Evolutionary conservation across 2,888 invertebrate genomes (phyloP), one percentile per base, ranked within the genome.

Genomic region (Pseudococcus viburni): DNA sequence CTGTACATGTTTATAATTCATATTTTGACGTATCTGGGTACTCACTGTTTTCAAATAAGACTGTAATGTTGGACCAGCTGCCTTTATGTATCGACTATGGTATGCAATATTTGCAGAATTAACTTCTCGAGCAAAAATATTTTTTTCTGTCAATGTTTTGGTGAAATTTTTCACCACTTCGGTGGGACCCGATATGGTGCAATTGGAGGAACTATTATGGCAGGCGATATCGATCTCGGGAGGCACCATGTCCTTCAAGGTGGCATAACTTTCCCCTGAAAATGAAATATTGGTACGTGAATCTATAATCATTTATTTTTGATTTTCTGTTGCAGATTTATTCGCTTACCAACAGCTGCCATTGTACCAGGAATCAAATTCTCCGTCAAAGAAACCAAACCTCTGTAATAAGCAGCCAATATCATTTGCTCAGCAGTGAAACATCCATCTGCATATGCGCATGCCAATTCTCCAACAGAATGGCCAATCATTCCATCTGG

Each of bases 171-270:
- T 92, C 92, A 95, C 84, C 80, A 93, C 93, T 1, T 94, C 94
- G 46, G 94, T 93, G 0, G 96, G 96, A 0, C 98, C 98, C 0
- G 98, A 97, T 90, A 98, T 95, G n/a, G 97, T 98, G 88, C 96
- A 95, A 80, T 96, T 97, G 90, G 96, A 96, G 8, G 42, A 42
- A 0, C 96, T 94, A 91, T 98, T 98, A 92, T 96, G 97, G 91
- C 97, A 98, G 0, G 98, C 96, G 1, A 97, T 94, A 90, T 95
- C 95, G 55, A 98, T 95, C 80, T 95, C 95, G 1, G 94, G 92
- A 0, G 97, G 96, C 88, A 51, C 42, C 8, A 42, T 42, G 5
- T 42, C 42, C 5, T 42, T 42, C 9, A 42, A 3, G 5, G 8
- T 42, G 9, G 42, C 6, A 42, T 42, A 9, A 42, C 42, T 42